These are phyloP conservation scores for Umimayanthus kanabou DNA, from an alignment of 92 coral and sea anemone genomes.

Conservation along the genomic window DNA sequence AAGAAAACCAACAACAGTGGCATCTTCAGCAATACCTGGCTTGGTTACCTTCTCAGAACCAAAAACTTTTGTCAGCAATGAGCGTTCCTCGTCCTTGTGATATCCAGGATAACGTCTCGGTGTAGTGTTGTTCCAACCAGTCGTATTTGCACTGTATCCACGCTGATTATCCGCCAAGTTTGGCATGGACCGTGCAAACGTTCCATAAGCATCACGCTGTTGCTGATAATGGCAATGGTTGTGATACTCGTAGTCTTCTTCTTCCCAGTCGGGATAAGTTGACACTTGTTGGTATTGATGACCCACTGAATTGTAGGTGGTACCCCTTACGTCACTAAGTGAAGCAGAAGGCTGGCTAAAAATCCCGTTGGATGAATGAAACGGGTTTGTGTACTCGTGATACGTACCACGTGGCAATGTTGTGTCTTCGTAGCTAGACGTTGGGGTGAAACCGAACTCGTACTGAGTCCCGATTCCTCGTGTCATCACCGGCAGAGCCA, in stretches of 20 bases:
- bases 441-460: constrained; percentile 26
- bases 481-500: constrained; percentile 5
- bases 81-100: constrained; percentile 21
- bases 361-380: background rate
- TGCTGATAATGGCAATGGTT: constrained; percentile 45
- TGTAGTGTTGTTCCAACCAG: background rate
- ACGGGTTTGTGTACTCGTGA: constrained; percentile 17
- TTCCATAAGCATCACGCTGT: constrained; percentile 32
- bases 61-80: constrained; percentile 54
- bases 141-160: background rate
- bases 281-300: constrained; percentile 6
- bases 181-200: constrained; percentile 43
- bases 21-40: constrained; percentile 40
- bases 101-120: constrained; percentile 25
- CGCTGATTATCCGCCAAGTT: constrained; percentile 16
- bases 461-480: background rate
- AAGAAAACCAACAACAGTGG: constrained; percentile 67
- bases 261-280: constrained; percentile 20
- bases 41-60: constrained; percentile 42
- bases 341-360: background rate
- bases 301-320: background rate
- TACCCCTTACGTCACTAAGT: background rate
- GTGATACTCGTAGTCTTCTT: constrained; percentile 45
- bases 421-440: constrained; percentile 32
- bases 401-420: background rate